A percentile compares a stretch with the other conserved stretches of the same genome.
Conservation (phyloP, 1,140 invertebrate species). For the Caerostris extrusa region DNA sequence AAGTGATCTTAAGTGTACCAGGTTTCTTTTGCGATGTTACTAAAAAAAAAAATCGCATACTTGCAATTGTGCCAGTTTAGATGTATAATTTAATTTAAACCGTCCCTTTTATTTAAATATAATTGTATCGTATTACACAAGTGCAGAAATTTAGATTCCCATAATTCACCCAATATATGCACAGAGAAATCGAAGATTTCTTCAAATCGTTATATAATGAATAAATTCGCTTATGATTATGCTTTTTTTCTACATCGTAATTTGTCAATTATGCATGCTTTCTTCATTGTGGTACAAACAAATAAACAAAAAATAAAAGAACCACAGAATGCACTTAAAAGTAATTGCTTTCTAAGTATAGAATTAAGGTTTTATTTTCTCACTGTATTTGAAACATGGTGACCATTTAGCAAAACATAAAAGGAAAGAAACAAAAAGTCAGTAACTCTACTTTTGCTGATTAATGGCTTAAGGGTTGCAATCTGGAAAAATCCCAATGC, state of each 20-base stretch:
- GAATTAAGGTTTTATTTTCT: conserved; percentile 4
- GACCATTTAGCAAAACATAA: background rate
- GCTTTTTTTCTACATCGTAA: background rate
- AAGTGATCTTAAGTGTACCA: too few species aligned
- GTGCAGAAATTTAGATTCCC: too few species aligned
- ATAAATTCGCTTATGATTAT: too few species aligned
- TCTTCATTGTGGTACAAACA: background rate
- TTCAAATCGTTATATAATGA: too few species aligned
- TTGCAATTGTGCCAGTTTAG: too few species aligned
- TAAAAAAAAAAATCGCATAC: too few species aligned
- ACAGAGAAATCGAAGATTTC: too few species aligned
- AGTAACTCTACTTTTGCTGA: background rate
- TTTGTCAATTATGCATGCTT: conserved; percentile 12
- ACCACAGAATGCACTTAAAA: conserved; percentile 27
- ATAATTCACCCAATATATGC: too few species aligned
- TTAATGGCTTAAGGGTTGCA: background rate
- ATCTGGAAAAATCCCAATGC: background rate
- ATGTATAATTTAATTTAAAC: too few species aligned
- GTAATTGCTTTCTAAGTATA: conserved; percentile 32
- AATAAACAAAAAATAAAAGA: background rate
- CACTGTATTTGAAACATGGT: conserved; percentile 4
- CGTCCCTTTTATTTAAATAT: too few species aligned
- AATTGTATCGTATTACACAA: too few species aligned
- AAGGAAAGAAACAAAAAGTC: background rate
- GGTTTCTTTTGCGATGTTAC: too few species aligned